Evolutionary conservation across 2,113 vertebrate genomes (phyloP), one percentile per base, ranked within the genome.

Genomic region (Phalacrocorax aristotelis): DNA sequence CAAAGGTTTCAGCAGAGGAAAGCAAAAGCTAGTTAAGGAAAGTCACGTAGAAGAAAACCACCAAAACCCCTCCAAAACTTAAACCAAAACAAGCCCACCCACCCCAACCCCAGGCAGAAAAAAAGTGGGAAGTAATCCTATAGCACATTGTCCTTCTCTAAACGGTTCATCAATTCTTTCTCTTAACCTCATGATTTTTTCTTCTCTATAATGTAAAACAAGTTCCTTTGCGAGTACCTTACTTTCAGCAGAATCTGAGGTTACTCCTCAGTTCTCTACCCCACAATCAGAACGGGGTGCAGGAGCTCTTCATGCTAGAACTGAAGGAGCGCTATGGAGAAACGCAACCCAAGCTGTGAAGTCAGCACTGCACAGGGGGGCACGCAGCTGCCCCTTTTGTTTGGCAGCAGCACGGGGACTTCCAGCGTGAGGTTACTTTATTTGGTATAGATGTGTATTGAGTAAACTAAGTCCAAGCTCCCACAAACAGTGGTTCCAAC

Each of bases 231-330:
- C 4, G 72, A 76, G 76, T 5, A 27, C 15, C 52, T 65, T 48
- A 14, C 61, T 90, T 93, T 49, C 76, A 93, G 76, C 58, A 89
- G 58, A 77, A 52, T 5, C 69, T 61, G 86, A 58, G 17, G 42
- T 23, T 51, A 44, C 10, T 40, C 26, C 46, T 87, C 58, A 26
- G 23, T 60, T 64, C 83, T 22, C 22, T 27, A 19, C 36, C 54
- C 83, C 13, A 1, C 8, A 23, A 13, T 20, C 30, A 46, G 22
- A 32, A 42, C 0, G 8, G 9, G 29, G 72, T 15, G 36, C 49
- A 77, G n/a, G 55, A 62, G 32, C 25, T 25, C 21, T 34, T 70
- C 0, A 0, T 2, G 23, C 11, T 3, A 7, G 6, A 3, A 15
- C 62, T 23, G 68, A 46, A 72, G 26, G 44, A 88, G 19, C 36